These are phyloP conservation scores for Nannoperca australis DNA, from an alignment of 2,797 vertebrate genomes.

Conservation along the genomic window DNA sequence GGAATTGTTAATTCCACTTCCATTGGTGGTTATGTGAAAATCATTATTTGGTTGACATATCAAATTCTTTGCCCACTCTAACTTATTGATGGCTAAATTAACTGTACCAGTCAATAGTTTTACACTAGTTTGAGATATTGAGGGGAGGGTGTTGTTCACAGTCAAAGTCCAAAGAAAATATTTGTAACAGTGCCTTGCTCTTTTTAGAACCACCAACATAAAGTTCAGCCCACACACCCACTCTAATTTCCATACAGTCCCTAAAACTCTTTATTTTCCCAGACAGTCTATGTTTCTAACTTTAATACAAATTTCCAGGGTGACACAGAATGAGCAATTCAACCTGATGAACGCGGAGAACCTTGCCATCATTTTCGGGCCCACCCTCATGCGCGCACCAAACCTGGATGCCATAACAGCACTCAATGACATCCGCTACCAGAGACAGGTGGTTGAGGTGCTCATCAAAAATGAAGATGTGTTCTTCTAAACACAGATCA, in stretches of 20 bases:
- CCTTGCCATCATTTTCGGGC: constrained; percentile 96
- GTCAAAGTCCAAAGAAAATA: background rate
- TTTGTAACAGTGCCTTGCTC: background rate
- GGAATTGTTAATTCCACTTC: too few relatives aligned
- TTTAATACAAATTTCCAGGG: constrained; percentile 80
- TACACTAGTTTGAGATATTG: background rate
- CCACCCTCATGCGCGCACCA: constrained; percentile 96
- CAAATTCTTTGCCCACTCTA: background rate
- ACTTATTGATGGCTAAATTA: background rate
- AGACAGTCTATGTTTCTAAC: constrained; percentile 33
- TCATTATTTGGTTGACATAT: background rate
- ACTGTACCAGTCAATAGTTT: background rate
- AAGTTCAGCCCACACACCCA: background rate
- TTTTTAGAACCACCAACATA: background rate
- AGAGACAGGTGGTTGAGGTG: constrained; percentile 98
- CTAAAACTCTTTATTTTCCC: background rate
- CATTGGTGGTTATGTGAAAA: background rate
- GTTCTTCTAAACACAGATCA: constrained; percentile 90
- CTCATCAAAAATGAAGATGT: constrained; percentile 98
- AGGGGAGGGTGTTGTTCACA: background rate
- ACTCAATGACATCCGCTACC: constrained; percentile 97
- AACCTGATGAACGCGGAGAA: constrained; percentile 99
- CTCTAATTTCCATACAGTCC: background rate
- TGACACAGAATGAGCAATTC: constrained; percentile 95
- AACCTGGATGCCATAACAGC: constrained; percentile 94